Evolutionary conservation across 2,888 invertebrate species (phyloP), one percentile per base, ranked within the genome.

Genomic region (Polydrusus tereticollis): DNA sequence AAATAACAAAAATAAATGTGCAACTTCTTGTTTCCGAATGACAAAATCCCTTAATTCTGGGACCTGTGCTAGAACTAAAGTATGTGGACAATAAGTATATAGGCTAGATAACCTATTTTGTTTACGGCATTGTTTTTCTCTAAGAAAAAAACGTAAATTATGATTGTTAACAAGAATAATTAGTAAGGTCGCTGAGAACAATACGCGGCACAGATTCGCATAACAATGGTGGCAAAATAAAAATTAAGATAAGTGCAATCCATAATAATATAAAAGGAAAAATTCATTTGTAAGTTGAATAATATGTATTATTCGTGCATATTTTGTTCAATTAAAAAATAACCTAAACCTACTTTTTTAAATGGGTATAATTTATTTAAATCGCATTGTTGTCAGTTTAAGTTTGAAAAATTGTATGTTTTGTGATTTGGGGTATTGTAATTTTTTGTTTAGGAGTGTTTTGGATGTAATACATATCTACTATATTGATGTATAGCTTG

Each of bases 271-370:
- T 10, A 55, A 29, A 29, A 16, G 29, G 52, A 29, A 55, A 55
- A 55, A 55, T 55, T 29, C 29, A 16, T 55, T 55, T 55, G 52
- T 23, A n/a, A 26, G 23, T 55, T 55, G 52, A 8, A 1, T 26
- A 8, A 1, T 26, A 29, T 26, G 2, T 18, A 55, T 55, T 29
- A 52, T 55, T 29, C 52, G 6, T 18, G 16, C 16, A 29, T 55
- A 29, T 55, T 55, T 55, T 29, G 52, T 55, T 55, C 18, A 55
- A 55, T 55, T 29, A 55, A 14, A 55, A 10, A 16, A 29, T 55
- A 55, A 55, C 52, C 52, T 55, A 55, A 55, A 55, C 52, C 52
- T 55, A 55, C 52, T 29, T 55, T n/a, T 55, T 26, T 26, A 21
- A 23, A 12, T 12, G 18, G 2, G 1, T 16, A 29, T 16, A 26